Base-by-base conservation (phyloP, 2,113 vertebrate genomes). In the Taurulus bubalis region DNA sequence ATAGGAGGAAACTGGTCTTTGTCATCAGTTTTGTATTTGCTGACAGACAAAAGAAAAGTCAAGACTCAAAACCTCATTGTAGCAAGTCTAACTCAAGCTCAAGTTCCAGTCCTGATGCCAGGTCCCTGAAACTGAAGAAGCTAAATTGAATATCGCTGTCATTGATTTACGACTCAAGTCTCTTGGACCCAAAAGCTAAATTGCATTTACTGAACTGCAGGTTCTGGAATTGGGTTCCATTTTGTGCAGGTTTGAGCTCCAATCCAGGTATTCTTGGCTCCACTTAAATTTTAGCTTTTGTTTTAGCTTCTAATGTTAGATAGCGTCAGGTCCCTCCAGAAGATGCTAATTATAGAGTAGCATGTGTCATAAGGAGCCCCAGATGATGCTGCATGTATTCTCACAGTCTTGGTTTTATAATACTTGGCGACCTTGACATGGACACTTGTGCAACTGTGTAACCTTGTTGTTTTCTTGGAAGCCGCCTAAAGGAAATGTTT, bases 401-500 rank as follows among this genome's bases (percentile, higher is more conserved):
- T 60, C 60, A 65, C 45, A 22, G 28, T 7, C 24, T 4, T 65
- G 59, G 67, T 77, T 86, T 84, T 53, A 69, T 72, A 78, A 73
- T 40, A 58, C 69, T 75, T 71, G 67, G 53, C 68, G 64, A 42
- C 73, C 65, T 80, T 60, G 56, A 84, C 53, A 51, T 24, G 74
- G 75, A 90, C 71, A 75, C 87, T 80, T 77, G 70, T 88, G 69
- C 85, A 88, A 87, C 82, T 75, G 69, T 86, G 71, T 85, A 88
- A 87, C 82, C 79, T 80, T 92, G 88, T 92, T 95, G 92, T 94
- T 91, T 92, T 92, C 89, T 89, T 89, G 64, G 80, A 91, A 55
- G 75, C 82, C 28, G 77, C 74, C 30, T 79, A 71, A 58, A 94
- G 95, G 95, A 95, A 95, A 94, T 95, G 94, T 94, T 95, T 94